Evolutionary conservation across 2,888 invertebrate species (phyloP), one percentile per base, ranked within the genome.

Genomic region (Keiferia lycopersicella): DNA sequence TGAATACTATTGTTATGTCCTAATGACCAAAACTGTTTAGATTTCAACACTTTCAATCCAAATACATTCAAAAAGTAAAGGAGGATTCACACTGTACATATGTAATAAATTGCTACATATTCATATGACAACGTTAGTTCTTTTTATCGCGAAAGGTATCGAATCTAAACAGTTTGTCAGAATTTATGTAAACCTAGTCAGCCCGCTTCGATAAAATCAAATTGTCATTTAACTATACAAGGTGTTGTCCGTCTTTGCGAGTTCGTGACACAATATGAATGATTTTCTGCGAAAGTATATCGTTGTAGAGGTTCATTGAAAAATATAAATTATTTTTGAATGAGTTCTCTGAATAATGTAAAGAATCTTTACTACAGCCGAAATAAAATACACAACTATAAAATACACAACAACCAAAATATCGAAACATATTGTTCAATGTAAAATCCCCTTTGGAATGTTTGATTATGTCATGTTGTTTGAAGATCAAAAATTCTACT

Each of bases 141-240:
- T 16, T 45, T 45, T 45, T 45, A 16, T 45, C n/a, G 14, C 11
- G 4, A 16, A 45, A 45, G 16, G 45, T 16, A 45, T 16, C 16
- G n/a, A n/a, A 34, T 56, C 73, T 71, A 71, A 77, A 75, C 73
- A 72, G 74, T 75, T 45, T 75, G 56, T 69, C 71, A 71, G 68
- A 70, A 60, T 70, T 72, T 63, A 65, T 70, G 30, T 56, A 34
- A 34, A 73, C 77, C 82, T 82, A 82, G 82, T 82, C 82, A 82
- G 72, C 73, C 73, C 74, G 79, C 79, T 79, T 77, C 73, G 63
- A 61, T 63, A 20, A 65, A 64, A 62, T 67, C 65, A 65, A 66
- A 64, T 62, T 66, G 60, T 65, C 64, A 64, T 61, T 67, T 57
- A 30, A 53, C 14, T 11, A 16, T 16, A 48, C 1, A 22, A 14